Conservation (phyloP, 2,113 vertebrate species). For the Solenodon paradoxus region DNA sequence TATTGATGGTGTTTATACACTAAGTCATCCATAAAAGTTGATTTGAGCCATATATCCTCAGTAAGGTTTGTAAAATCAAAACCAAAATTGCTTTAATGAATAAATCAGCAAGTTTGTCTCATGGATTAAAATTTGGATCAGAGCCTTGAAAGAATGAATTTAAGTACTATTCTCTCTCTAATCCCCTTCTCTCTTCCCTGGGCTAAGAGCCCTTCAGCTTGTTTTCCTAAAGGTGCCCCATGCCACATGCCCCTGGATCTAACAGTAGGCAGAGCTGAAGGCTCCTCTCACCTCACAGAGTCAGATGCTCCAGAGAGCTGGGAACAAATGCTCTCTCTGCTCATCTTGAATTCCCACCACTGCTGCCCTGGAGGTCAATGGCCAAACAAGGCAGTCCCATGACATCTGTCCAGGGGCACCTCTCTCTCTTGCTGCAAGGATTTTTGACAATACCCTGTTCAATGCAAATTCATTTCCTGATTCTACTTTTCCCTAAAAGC, state of each 20-base stretch:
- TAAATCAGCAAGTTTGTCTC: not conserved
- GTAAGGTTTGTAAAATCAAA: not conserved
- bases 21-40: not conserved
- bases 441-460: not conserved
- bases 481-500: not conserved
- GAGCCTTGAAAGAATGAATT: not conserved
- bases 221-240: not conserved
- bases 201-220: not conserved
- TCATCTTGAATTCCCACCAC: not conserved
- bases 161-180: not conserved
- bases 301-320: not conserved
- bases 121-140: not conserved
- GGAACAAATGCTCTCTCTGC: not conserved
- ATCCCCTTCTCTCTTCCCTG: not conserved
- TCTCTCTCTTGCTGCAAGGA: not conserved
- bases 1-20: not conserved
- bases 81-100: not conserved
- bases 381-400: fast-evolving
- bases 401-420: not conserved
- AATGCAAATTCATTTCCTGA: not conserved
- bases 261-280: not conserved
- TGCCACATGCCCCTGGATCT: not conserved
- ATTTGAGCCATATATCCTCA: not conserved
- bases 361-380: not conserved
- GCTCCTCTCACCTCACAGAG: not conserved